Base-by-base conservation (phyloP, 2,113 vertebrate genomes). In the Zosterops pallidus region DNA sequence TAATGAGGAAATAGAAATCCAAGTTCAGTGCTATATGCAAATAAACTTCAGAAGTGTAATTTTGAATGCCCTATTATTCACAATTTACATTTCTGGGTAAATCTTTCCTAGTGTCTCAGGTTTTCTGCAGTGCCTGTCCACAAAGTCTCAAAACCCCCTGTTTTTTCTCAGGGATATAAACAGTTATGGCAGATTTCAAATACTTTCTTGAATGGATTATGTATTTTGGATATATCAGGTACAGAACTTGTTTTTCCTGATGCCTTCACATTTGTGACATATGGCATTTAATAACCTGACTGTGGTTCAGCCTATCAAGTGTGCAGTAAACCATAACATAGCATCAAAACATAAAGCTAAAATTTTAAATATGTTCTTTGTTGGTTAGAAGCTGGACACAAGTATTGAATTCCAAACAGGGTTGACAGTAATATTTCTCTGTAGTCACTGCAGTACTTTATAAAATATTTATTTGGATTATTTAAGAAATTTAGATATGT, bases 211-310 rank as follows among this genome's bases (percentile, higher is more conserved):
- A 89, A 23, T 14, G 17, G 59, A 70, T 41, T 86, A 52, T 12
- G 9, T 82, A 37, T 63, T 90, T 92, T 76, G 50, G 14, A 78
- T 33, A 77, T 91, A 87, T 8, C 20, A 86, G 57, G 33, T 84
- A 47, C 14, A 57, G 42, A 65, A 71, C 41, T 69, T 91, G 21
- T 44, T 92, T 94, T 90, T 89, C 21, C 21, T 84, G 55, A 93
- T 86, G 42, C 8, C 52, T 87, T 71, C 57, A 75, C 21, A 39
- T 89, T 50, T 87, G n/a, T 93, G 91, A 83, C 85, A 89, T 86
- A 64, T 53, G 65, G 65, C 52, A 94, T 70, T 94, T 95, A 96
- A 94, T 93, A 97, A 92, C 64, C 46, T 39, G 59, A 74, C 26
- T 81, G 53, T 52, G 72, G 44, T 62, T 91, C 33, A 89, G 90